These are phyloP conservation scores for Centruroides sculpturatus DNA, from an alignment of 1,140 invertebrate species.

Conservation along the genomic window DNA sequence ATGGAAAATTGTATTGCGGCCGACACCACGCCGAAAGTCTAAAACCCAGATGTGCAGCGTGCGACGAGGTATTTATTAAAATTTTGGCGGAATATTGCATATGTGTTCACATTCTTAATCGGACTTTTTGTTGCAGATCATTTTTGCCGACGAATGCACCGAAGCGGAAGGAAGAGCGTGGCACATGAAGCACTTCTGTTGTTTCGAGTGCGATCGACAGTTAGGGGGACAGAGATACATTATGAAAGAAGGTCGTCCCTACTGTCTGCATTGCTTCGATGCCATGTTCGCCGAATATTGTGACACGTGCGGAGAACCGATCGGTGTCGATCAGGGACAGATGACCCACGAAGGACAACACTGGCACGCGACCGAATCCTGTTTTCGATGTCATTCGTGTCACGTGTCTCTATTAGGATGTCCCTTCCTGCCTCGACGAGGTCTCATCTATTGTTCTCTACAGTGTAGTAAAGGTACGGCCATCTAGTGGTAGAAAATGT, in stretches of 20 bases:
- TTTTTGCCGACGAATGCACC: constrained; percentile 95
- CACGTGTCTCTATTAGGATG: constrained; percentile 75
- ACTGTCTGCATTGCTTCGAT: constrained; percentile 89
- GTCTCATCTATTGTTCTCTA: constrained; percentile 89
- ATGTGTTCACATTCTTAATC: too few species aligned
- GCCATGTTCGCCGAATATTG: constrained; percentile 92
- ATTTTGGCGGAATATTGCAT: too few species aligned
- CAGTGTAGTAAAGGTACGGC: constrained; percentile 38
- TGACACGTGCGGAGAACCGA: constrained; percentile 88
- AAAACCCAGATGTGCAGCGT: constrained; percentile 89
- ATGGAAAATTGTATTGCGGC: constrained; percentile 79
- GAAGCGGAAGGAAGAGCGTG: constrained; percentile 94
- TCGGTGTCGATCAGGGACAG: constrained; percentile 89
- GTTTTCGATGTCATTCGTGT: constrained; percentile 92
- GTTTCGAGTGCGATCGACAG: constrained; percentile 83
- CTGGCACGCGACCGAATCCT: constrained; percentile 91
- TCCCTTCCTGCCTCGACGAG: constrained; percentile 80
- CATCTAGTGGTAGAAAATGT: too few species aligned
- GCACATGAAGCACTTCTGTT: constrained; percentile 98
- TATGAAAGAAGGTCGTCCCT: constrained; percentile 84
- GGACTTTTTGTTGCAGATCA: constrained; percentile 64
- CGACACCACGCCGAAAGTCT: constrained; percentile 91
- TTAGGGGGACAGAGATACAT: constrained; percentile 94
- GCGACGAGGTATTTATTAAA: constrained; percentile 66
- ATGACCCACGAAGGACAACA: constrained; percentile 95